Evolutionary conservation across 2,797 vertebrate genomes (phyloP).

Genomic region (Podargus strigoides): DNA sequence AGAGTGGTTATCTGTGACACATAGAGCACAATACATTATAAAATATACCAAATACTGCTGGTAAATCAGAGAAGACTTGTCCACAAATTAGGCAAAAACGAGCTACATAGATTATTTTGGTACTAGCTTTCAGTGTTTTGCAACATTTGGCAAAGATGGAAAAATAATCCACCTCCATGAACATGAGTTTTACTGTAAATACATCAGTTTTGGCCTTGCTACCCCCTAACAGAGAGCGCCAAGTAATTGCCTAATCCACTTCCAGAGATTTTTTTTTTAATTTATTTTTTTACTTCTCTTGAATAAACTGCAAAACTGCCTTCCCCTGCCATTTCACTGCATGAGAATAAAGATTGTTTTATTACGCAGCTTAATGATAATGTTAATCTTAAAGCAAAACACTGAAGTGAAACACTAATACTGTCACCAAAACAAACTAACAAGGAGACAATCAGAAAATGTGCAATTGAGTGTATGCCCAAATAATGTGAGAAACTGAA

Average conservation of each 20-base stretch:
- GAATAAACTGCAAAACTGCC: background rate
- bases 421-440: background rate
- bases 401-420: background rate
- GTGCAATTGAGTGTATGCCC: background rate
- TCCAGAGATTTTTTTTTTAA: background rate
- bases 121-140: background rate
- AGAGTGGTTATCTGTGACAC: no score
- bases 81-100: background rate
- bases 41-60: background rate
- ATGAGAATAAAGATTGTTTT: background rate
- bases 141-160: background rate
- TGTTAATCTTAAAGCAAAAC: constrained; percentile 29
- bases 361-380: background rate
- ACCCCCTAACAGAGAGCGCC: accelerated
- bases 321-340: background rate
- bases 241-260: background rate
- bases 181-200: background rate
- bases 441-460: background rate
- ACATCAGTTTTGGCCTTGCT: background rate
- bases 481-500: background rate
- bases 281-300: background rate
- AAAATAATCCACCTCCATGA: background rate
- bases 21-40: background rate
- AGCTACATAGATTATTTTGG: background rate
- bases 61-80: background rate